Conservation (phyloP, 1,140 invertebrate species). For the Harlomillsia oculata region DNA sequence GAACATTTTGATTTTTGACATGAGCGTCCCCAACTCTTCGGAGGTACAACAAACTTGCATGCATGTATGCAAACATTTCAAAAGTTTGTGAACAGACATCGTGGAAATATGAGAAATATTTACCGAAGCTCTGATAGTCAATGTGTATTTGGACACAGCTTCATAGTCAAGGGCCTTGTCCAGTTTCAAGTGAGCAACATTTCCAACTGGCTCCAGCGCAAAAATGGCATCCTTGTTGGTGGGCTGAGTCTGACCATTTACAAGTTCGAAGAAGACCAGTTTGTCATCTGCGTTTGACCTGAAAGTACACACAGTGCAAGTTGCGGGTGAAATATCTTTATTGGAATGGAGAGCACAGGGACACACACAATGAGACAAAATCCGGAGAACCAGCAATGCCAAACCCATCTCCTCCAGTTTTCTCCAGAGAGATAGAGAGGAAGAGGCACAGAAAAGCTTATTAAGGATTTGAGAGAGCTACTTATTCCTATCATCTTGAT, state of each 20-base stretch:
- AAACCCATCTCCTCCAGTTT: too few species aligned
- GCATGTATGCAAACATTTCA: too few species aligned
- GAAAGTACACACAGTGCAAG: slow-evolving; percentile 10
- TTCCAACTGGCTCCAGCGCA: slow-evolving; percentile 51
- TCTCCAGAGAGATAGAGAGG: too few species aligned
- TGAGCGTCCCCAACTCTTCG: too few species aligned
- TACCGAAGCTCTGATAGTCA: slow-evolving; percentile 64
- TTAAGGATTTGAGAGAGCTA: too few species aligned
- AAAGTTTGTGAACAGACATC: too few species aligned
- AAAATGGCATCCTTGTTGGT: slow-evolving; percentile 72
- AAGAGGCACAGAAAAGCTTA: too few species aligned
- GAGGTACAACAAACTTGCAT: too few species aligned
- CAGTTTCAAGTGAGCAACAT: slow-evolving; percentile 60
- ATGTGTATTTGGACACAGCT: slow-evolving; percentile 64
- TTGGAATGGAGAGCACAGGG: slow-evolving; percentile 12
- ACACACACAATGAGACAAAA: too few species aligned
- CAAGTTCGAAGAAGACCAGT: slow-evolving; percentile 64
- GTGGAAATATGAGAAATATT: slow-evolving; percentile 6
- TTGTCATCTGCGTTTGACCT: slow-evolving; percentile 62
- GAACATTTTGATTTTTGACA: too few species aligned
- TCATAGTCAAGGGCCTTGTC: slow-evolving; percentile 70
- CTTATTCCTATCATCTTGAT: too few species aligned
- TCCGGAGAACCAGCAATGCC: too few species aligned
- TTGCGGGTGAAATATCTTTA: not conserved
- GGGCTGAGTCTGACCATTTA: slow-evolving; percentile 67